Evolutionary conservation across 2,888 invertebrate species (phyloP), one percentile per base, ranked within the genome.

Genomic region (Drosophila mettleri): DNA sequence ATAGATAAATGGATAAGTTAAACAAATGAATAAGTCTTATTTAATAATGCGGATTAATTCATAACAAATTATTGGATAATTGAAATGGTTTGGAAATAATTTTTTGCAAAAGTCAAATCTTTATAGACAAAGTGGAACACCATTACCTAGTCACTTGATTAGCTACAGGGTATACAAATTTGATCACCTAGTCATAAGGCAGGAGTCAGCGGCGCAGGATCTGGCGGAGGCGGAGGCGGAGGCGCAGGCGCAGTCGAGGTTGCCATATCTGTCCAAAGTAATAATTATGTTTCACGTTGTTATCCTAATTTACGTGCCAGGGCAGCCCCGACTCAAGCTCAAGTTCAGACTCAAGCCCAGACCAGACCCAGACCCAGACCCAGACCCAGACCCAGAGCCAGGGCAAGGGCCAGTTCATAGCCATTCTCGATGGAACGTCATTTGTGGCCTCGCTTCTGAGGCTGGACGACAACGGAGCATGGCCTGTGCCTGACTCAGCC

Each of bases 261-360:
- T 78, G 79, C 77, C 86, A 86, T 85, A 85, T 85, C 84, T 85
- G 84, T 85, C 88, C 80, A 86, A 87, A 84, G 84, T 85, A 89
- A 89, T 89, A 90, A 89, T 89, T 90, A 90, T 88, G 90, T 81
- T 89, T 80, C 89, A 90, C 90, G 87, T 90, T 89, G 90, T 90
- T 90, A 89, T 90, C 90, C 90, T 90, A 89, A 89, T 89, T 90
- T 90, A 90, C 90, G 89, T 90, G 89, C 89, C 75, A 71, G 66
- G 52, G 81, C 70, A 70, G 72, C 68, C 76, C 81, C 64, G 49
- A 45, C 59, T 57, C 49, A 53, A 27, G n/a, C 34, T n/a, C 39
- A 45, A 46, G 31, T 63, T 29, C 45, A 16, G 29, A 27, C 51
- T 45, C 49, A 48, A 24, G n/a, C 18, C 10, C 49, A 59, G 51